These are phyloP conservation scores for Chironomus striatipennis DNA, from an alignment of 1,140 invertebrate genomes.

Conservation along the genomic window DNA sequence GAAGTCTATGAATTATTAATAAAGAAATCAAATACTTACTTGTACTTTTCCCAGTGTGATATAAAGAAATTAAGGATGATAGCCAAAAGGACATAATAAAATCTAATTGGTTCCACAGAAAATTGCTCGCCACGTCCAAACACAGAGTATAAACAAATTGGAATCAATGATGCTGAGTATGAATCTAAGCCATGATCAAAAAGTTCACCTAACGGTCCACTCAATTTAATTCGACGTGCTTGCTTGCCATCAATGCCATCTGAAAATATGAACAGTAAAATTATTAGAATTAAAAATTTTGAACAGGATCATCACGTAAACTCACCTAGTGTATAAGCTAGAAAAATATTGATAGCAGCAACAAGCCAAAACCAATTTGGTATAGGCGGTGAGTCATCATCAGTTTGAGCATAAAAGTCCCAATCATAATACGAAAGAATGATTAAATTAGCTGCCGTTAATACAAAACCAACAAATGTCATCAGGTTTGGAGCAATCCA, in stretches of 20 bases:
- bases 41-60: conserved; percentile 97
- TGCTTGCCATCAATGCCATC: conserved; percentile 99
- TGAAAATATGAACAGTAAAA: conserved; percentile 34
- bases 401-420: conserved; percentile 61
- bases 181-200: conserved; percentile 99
- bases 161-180: conserved; percentile 86
- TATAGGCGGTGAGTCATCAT: conserved; percentile 45
- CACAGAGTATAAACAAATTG: conserved; percentile 85
- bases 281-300: too few relatives aligned
- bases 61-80: conserved; percentile 89
- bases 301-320: too few relatives aligned
- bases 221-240: conserved; percentile 85
- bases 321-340: conserved; percentile 91
- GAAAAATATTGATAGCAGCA: conserved; percentile 82
- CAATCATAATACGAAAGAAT: conserved; percentile 85
- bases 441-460: conserved; percentile 84
- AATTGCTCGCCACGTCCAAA: conserved; percentile 66
- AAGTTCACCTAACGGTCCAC: conserved; percentile 88
- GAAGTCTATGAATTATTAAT: too few relatives aligned
- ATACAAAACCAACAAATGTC: conserved; percentile 89
- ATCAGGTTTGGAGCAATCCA: conserved; percentile 96
- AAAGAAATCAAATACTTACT: conserved; percentile 37
- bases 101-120: conserved; percentile 58
- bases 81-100: conserved; percentile 82
- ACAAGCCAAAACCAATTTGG: conserved; percentile 83